phyloP scores from a whole-genome alignment of 2,797 vertebrate species.

The Rhinatrema bivittatum region DNA sequence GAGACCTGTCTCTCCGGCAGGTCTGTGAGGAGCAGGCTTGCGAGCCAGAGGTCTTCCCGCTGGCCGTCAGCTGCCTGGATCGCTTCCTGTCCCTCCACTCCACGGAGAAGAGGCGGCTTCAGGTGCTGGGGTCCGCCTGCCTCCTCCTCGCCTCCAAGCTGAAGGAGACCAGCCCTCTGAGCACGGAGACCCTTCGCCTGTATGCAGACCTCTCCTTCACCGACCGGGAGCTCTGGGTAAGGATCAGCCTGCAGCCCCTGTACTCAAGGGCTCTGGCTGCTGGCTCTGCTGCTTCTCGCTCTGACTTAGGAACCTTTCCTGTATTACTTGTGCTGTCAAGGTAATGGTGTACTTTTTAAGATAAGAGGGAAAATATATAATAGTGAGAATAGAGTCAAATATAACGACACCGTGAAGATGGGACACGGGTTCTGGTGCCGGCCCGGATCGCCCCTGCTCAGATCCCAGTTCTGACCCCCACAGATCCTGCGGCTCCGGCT shows the following conservation, averaged over 20 bases:
- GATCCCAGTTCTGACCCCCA: too few relatives aligned
- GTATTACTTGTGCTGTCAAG: too few relatives aligned
- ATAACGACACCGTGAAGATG: too few relatives aligned
- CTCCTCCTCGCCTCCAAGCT: conserved; percentile 16
- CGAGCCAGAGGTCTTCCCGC: conserved; percentile 8
- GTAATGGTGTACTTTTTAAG: too few relatives aligned
- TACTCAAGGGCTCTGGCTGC: too few relatives aligned
- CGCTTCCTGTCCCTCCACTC: conserved; percentile 6
- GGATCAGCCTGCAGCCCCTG: not conserved
- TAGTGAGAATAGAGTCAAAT: too few relatives aligned
- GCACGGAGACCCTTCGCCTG: conserved; percentile 7
- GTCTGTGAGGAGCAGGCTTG: conserved; percentile 15
- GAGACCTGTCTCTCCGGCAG: not conserved
- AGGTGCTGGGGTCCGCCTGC: conserved; percentile 12
- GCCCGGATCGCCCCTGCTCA: too few relatives aligned
- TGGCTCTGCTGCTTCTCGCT: too few relatives aligned
- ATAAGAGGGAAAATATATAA: too few relatives aligned
- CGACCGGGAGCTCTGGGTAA: conserved; percentile 9
- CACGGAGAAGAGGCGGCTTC: conserved; percentile 4
- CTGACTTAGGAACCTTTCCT: too few relatives aligned
- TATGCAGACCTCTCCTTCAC: conserved; percentile 12
- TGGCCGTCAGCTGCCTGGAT: conserved; percentile 16
- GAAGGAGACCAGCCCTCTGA: not conserved
- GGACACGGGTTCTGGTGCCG: too few relatives aligned
- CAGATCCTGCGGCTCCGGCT: too few relatives aligned